Percentiles rank a stretch among this genome's conserved stretches.
phyloP scores from a whole-genome alignment of 2,113 vertebrate genomes.

The Struthidea cinerea region DNA sequence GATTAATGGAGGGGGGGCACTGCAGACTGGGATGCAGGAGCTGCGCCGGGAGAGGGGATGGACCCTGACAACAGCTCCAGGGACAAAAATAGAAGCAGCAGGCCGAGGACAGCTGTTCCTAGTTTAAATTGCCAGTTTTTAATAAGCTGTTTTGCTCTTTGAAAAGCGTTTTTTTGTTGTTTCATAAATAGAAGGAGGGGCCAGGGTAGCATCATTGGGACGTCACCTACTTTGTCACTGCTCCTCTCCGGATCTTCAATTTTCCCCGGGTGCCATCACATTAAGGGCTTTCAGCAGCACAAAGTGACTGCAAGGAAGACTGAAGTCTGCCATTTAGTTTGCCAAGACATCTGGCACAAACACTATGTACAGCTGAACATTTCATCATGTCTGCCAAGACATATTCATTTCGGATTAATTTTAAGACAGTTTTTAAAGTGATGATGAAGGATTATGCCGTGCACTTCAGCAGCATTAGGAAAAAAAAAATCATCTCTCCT shows the following conservation, averaged over 20 bases:
- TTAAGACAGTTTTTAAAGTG: conserved; percentile 7
- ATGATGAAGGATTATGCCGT: background rate
- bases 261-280: background rate
- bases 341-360: conserved; percentile 22
- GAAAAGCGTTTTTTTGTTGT: background rate
- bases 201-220: accelerated
- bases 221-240: background rate
- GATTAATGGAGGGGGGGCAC: accelerated
- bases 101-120: conserved; percentile 5
- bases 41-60: accelerated
- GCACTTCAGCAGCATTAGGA: background rate
- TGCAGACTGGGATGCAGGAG: background rate
- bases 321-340: background rate
- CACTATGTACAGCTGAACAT: background rate
- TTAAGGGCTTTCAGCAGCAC: background rate
- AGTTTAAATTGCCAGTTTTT: conserved; percentile 2
- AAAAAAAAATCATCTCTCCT: background rate
- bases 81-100: background rate
- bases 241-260: background rate
- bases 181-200: background rate
- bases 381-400: conserved; percentile 34
- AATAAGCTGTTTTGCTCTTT: conserved; percentile 15
- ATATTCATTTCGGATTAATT: conserved; percentile 6
- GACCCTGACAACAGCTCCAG: background rate
- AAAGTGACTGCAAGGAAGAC: background rate